These are phyloP conservation scores for Oophaga pumilio DNA, from an alignment of 2,113 vertebrate genomes.

Conservation along the genomic window DNA sequence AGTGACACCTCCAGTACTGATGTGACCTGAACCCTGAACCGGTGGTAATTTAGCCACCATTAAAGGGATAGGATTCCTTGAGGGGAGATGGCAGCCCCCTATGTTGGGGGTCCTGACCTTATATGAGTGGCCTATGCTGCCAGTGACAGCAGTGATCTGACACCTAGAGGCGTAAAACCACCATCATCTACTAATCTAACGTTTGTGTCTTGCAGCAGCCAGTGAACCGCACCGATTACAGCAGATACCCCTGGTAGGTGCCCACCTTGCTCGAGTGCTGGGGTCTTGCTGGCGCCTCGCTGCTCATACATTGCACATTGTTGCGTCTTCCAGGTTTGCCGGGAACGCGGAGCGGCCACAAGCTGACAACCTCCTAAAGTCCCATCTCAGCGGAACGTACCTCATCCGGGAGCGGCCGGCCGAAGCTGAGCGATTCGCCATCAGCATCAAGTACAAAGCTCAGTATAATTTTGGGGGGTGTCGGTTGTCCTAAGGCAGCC, in stretches of 20 bases:
- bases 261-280: too few relatives aligned
- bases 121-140: too few relatives aligned
- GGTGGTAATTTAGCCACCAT: too few relatives aligned
- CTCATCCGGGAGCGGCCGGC: slow-evolving; percentile 93
- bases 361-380: slow-evolving; percentile 92
- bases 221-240: slow-evolving; percentile 29
- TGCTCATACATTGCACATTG: background rate
- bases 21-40: too few relatives aligned
- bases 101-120: too few relatives aligned
- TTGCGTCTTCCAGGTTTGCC: slow-evolving; percentile 81
- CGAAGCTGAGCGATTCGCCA: slow-evolving; percentile 93
- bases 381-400: slow-evolving; percentile 92
- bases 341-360: slow-evolving; percentile 97
- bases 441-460: slow-evolving; percentile 91
- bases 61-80: too few relatives aligned
- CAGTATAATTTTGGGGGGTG: background rate
- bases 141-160: too few relatives aligned
- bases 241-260: slow-evolving; percentile 49
- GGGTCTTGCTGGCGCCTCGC: fast-evolving
- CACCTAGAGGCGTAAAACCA: background rate
- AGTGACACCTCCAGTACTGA: slow-evolving; percentile 47
- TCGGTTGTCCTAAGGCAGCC: too few relatives aligned
- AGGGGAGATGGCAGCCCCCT: too few relatives aligned
- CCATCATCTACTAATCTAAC: slow-evolving; percentile 36
- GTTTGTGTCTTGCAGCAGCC: slow-evolving; percentile 71